Evolutionary conservation across 2,888 invertebrate genomes (phyloP), one percentile per base, ranked within the genome.

Genomic region (Drosophila leonis): DNA sequence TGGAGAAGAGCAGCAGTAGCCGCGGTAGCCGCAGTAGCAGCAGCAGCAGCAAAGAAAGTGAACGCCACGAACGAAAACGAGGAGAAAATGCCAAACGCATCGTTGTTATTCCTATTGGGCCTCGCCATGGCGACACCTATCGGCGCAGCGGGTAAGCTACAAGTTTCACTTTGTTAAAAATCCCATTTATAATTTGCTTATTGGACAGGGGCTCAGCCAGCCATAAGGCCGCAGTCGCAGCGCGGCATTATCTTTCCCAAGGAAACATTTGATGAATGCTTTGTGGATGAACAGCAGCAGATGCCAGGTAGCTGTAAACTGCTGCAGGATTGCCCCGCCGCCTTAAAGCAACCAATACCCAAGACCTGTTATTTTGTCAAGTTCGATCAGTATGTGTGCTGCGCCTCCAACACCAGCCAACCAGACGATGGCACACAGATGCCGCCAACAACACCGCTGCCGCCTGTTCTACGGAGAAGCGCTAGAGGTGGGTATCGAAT

Each of bases 361-460:
- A 83, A 90, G 65, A 91, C 90, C 31, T 91, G 91, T 65, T 92
- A 86, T 62, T 91, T 91, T 20, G 79, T 90, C 7, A 91, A 87
- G 49, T 90, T 83, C 35, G 90, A 91, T 65, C 90, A 91, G 18
- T 84, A 80, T 55, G 82, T 91, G 5, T 91, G 91, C 62, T 91
- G 91, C 7, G 10, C 67, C 60, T 9, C 62, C 61, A 44, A 55
- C 69, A 0, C 55, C 62, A 18, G 20, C 41, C 65, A 4, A 24
- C 63, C 48, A 10, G n/a, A 27, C 46, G n/a, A 46, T n/a, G 27
- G 27, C n/a, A 29, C 48, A 27, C 46, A 46, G 24, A 0, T 46
- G 46, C 4, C 27, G 46, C 46, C 27, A 27, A 15, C 9, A n/a
- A 29, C 48, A 6, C 29, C 29, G 29, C 24, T 6, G 37, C 37